phyloP scores from a whole-genome alignment of 2,797 vertebrate genomes.

The Enteromius treurensis region DNA sequence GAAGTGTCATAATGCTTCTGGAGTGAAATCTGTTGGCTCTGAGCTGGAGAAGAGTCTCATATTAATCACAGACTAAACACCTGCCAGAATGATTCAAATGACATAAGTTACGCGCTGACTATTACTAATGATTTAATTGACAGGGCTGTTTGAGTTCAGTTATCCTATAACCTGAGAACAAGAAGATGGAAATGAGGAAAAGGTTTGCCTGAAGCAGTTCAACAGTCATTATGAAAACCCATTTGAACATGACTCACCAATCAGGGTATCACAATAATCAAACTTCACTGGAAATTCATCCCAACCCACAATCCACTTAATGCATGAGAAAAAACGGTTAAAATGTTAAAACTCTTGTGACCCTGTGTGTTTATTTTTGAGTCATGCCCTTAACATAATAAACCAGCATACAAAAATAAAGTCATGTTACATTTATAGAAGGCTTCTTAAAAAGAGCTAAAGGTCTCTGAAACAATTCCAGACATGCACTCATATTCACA shows the following conservation, averaged over 20 bases:
- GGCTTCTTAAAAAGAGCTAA: neutral
- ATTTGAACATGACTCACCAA: neutral
- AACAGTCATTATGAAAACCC: neutral
- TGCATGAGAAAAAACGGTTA: conserved; percentile 18
- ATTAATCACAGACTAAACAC: conserved; percentile 2
- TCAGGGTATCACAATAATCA: neutral
- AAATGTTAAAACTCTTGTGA: neutral
- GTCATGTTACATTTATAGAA: neutral
- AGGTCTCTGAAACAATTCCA: neutral
- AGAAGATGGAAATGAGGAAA: neutral
- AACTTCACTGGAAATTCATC: neutral
- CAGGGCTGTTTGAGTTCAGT: neutral
- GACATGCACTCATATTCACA: neutral
- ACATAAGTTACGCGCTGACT: neutral
- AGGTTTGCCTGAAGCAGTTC: neutral
- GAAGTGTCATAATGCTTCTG: neutral
- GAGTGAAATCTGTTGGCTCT: neutral
- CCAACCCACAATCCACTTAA: neutral
- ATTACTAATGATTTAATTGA: neutral
- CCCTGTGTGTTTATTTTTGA: conserved; percentile 12
- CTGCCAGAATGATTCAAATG: neutral
- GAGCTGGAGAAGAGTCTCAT: neutral
- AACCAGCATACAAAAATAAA: conserved; percentile 8
- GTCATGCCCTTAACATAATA: neutral
- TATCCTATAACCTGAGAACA: neutral